Evolutionary conservation across 2,888 invertebrate genomes (phyloP), one percentile per base, ranked within the genome.

Genomic region (Lordiphosa fenestrarum): DNA sequence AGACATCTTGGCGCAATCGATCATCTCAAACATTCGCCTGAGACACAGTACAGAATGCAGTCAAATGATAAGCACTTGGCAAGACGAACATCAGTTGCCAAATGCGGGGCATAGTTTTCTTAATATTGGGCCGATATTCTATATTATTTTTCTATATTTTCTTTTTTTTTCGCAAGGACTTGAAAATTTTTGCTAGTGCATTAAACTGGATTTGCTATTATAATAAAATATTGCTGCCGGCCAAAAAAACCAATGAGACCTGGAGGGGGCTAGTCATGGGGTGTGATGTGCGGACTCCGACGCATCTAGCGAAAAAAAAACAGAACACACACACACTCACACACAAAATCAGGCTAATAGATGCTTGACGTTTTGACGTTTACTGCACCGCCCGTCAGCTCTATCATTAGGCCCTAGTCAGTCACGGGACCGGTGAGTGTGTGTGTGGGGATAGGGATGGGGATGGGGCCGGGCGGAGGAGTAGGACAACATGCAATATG

Each of bases 291-390:
- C 62, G 21, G 53, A 56, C 40, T 30, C 23, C 48, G 53, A 69
- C 53, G 66, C 61, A 73, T 57, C 60, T 60, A 37, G 51, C 25
- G 39, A 9, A 51, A 48, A 10, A 10, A 33, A 33, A 25, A 51
- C 46, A 53, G 35, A n/a, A 53, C 53, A 15, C 15, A 15, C 15
- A 15, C 15, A 15, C 15, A 15, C 15, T 1, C 15, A 15, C 15
- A 15, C 15, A 56, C 46, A 53, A 62, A 80, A 71, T 65, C 73
- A 53, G 66, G 80, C 80, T 84, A 84, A 80, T 80, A 80, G 84
- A 82, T 78, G 80, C 83, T 82, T 82, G 80, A 84, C 82, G 78
- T 80, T 77, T 80, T 74, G 84, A 80, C 80, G 84, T 84, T 74
- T 81, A 74, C 72, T 69, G 71, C 65, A 74, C 82, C 80, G 75